These are phyloP conservation scores for Platycnemis pennipes DNA, from an alignment of 2,888 invertebrate species.

Conservation along the genomic window DNA sequence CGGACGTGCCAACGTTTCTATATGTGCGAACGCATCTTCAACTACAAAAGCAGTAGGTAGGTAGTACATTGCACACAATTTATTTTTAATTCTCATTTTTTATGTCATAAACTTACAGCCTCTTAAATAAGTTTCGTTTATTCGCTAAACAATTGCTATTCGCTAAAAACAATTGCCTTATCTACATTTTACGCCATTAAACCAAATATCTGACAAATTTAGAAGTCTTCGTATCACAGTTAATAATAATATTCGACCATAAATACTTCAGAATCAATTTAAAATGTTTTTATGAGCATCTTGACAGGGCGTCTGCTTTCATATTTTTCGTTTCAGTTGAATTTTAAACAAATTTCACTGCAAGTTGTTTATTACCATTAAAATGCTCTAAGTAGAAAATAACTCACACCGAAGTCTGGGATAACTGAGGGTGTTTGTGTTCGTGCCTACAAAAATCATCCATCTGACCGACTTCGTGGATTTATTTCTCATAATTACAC, in stretches of 20 bases:
- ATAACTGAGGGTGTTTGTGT: conserved; percentile 20
- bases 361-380: background rate
- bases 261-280: background rate
- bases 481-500: conserved; percentile 55
- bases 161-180: no score
- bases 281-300: background rate
- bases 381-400: background rate
- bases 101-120: background rate
- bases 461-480: background rate
- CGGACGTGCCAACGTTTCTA: background rate
- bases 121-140: background rate
- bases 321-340: background rate
- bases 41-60: background rate
- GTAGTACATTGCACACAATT: background rate
- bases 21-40: background rate
- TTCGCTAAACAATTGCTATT: no score
- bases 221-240: no score
- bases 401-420: background rate
- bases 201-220: no score
- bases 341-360: background rate
- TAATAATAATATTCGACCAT: background rate
- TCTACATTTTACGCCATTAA: no score
- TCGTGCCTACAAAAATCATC: background rate
- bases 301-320: background rate
- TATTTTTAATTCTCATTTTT: background rate